phyloP scores from a whole-genome alignment of 2,113 vertebrate species.

The Pygathrix nemaeus region DNA sequence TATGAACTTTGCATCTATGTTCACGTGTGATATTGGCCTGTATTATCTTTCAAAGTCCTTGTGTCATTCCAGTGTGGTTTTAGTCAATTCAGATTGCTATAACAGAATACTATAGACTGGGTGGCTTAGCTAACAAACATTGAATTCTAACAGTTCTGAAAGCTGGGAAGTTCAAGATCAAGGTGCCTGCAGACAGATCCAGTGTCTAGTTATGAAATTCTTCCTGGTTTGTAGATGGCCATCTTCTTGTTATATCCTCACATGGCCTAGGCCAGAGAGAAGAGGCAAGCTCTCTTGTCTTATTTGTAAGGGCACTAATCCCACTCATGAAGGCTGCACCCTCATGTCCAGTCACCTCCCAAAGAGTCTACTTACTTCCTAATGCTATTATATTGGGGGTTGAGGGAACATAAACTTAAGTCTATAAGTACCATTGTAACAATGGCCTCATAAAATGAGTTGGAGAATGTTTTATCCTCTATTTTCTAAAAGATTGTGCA shows the following conservation, averaged over 20 bases:
- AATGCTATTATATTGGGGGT: neutral
- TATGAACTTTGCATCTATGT: neutral
- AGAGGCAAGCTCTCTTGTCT: neutral
- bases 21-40: neutral
- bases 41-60: neutral
- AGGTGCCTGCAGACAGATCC: neutral
- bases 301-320: neutral
- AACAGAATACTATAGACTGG: neutral
- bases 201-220: neutral
- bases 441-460: neutral
- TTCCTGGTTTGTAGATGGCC: neutral
- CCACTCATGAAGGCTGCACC: neutral
- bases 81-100: neutral
- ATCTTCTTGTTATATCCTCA: neutral
- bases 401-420: neutral
- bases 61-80: neutral
- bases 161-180: neutral
- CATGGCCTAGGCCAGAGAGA: neutral
- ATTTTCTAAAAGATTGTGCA: neutral
- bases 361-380: neutral
- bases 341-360: neutral
- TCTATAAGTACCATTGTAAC: neutral
- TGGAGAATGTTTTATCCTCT: neutral
- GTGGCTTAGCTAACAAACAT: neutral
- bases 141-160: neutral